Evolutionary conservation across 2,113 vertebrate genomes (phyloP).

Genomic region (Sclerurus mexicanus): DNA sequence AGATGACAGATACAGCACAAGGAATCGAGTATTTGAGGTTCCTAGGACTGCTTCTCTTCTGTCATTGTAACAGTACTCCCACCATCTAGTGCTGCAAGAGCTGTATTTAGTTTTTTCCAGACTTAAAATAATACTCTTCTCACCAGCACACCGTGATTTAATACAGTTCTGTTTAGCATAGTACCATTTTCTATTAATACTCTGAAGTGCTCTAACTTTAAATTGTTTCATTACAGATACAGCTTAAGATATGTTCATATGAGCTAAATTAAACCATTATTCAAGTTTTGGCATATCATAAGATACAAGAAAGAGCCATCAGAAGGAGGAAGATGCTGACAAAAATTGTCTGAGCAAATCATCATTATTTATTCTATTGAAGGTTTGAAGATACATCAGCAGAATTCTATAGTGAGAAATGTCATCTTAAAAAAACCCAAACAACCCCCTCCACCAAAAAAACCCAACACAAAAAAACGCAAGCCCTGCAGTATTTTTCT

Average conservation of each 20-base stretch:
- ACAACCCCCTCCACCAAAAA: too few relatives aligned
- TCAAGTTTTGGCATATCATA: not conserved
- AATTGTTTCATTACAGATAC: conserved; percentile 23
- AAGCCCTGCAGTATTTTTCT: not conserved
- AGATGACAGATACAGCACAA: not conserved
- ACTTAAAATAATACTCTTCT: not conserved
- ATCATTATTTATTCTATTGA: not conserved
- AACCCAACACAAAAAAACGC: not conserved
- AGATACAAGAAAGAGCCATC: not conserved
- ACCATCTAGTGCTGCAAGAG: not conserved
- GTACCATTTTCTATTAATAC: conserved; percentile 5
- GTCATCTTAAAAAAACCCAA: not conserved
- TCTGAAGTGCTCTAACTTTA: not conserved
- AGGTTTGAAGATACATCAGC: not conserved
- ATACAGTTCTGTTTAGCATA: not conserved
- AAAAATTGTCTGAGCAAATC: not conserved
- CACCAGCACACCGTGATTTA: not conserved
- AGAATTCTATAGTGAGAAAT: not conserved
- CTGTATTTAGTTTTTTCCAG: not conserved
- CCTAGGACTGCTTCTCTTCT: not conserved
- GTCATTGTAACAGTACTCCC: not conserved
- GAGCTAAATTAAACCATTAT: conserved; percentile 35
- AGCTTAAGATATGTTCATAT: not conserved
- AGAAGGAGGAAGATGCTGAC: not conserved
- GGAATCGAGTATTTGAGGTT: not conserved